Evolutionary conservation across 2,113 vertebrate species (phyloP).

Genomic region (Saccopteryx leptura): DNA sequence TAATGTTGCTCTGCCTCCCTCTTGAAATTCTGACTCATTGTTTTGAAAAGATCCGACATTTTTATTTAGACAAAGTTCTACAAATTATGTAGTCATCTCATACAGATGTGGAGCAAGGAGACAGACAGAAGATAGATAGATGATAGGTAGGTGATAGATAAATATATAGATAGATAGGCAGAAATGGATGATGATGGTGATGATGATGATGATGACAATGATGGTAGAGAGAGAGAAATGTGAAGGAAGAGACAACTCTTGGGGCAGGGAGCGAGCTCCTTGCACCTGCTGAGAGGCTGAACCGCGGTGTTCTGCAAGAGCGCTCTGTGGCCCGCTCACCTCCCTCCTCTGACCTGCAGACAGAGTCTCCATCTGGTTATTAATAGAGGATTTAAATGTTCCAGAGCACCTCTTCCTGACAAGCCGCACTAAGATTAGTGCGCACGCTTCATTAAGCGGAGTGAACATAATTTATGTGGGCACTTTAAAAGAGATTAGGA

Average conservation of each 20-base stretch:
- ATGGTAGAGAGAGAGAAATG: background rate
- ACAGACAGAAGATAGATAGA: background rate
- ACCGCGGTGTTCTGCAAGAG: background rate
- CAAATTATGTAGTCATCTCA: background rate
- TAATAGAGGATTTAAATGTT: background rate
- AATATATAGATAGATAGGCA: background rate
- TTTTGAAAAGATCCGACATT: background rate
- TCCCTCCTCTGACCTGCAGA: background rate
- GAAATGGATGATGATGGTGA: too few species aligned
- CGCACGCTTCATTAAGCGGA: background rate
- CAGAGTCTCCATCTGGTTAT: background rate
- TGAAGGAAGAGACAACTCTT: background rate
- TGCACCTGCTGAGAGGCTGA: too few species aligned
- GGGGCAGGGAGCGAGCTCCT: background rate
- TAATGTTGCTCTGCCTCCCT: background rate
- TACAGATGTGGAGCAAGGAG: background rate
- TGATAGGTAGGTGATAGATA: background rate
- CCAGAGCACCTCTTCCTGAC: background rate
- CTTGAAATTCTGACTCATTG: background rate
- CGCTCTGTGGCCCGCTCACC: background rate
- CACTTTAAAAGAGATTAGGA: constrained; percentile 42
- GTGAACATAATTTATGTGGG: background rate
- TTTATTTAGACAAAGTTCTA: background rate
- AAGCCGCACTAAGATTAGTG: background rate
- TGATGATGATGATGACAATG: too few species aligned